Conservation (phyloP, 2,797 vertebrate genomes). For the Podargus strigoides region DNA sequence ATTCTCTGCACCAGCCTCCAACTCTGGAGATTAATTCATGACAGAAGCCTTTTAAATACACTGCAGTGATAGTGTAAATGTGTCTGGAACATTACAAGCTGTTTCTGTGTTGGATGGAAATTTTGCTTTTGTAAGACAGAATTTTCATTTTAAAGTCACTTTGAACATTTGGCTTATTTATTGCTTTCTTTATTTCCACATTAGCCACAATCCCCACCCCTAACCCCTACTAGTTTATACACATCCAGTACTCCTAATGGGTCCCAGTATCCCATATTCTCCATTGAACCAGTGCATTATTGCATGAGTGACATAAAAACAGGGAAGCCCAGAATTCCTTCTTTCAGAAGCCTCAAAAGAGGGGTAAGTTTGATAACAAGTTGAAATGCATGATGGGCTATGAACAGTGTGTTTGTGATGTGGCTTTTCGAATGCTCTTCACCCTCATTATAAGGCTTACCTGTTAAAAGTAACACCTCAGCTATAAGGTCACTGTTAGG, state of each 20-base stretch:
- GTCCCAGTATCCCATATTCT: slow-evolving; percentile 84
- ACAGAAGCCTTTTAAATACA: not conserved
- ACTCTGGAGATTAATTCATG: not conserved
- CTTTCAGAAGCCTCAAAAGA: slow-evolving; percentile 91
- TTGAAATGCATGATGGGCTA: slow-evolving; percentile 79
- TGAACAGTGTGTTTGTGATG: slow-evolving; percentile 75
- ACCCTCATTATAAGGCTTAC: slow-evolving; percentile 79
- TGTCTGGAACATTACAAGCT: not conserved
- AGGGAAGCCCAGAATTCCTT: slow-evolving; percentile 90
- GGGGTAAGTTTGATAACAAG: slow-evolving; percentile 88
- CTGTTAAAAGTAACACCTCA: slow-evolving; percentile 37
- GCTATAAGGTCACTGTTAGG: not conserved
- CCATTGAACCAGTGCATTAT: slow-evolving; percentile 89
- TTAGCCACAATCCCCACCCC: slow-evolving; percentile 82
- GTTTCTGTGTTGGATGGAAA: slow-evolving; percentile 58
- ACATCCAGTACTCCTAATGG: slow-evolving; percentile 80
- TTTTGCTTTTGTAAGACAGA: slow-evolving; percentile 69
- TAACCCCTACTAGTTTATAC: slow-evolving; percentile 80
- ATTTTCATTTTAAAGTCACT: slow-evolving; percentile 73
- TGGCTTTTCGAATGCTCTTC: slow-evolving; percentile 77
- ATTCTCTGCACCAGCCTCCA: not conserved
- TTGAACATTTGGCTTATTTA: slow-evolving; percentile 80
- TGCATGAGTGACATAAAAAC: slow-evolving; percentile 94
- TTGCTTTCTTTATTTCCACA: slow-evolving; percentile 79
- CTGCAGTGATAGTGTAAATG: not conserved